Conservation (phyloP, 1,140 invertebrate species). For the Temnothorax curvispinosus region DNA sequence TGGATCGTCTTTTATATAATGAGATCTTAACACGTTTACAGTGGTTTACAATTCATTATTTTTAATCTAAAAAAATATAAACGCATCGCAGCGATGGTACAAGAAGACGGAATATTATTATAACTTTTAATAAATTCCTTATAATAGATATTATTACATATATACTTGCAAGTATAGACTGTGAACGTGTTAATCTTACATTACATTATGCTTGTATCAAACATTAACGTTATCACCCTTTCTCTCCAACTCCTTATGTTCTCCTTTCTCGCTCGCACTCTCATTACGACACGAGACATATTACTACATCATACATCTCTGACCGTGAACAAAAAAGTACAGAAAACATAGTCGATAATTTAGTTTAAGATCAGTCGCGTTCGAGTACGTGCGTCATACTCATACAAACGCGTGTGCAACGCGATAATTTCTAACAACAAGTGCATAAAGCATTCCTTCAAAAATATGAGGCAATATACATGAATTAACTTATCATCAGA, state of each 20-base stretch:
- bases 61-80: too few relatives aligned
- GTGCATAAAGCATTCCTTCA: not conserved
- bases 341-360: not conserved
- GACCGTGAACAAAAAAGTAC: not conserved
- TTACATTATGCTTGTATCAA: not conserved
- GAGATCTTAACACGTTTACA: too few relatives aligned
- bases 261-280: not conserved
- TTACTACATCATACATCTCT: not conserved
- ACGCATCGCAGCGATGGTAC: too few relatives aligned
- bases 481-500: not conserved
- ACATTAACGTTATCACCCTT: not conserved
- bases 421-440: conserved; percentile 21
- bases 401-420: not conserved
- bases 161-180: not conserved
- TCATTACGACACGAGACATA: not conserved
- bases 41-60: too few relatives aligned
- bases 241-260: not conserved
- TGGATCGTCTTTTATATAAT: too few relatives aligned
- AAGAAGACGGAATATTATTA: too few relatives aligned
- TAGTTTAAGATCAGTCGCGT: conserved; percentile 26
- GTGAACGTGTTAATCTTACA: not conserved
- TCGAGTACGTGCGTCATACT: not conserved
- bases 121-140: too few relatives aligned
- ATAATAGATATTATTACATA: too few relatives aligned
- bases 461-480: not conserved